These are phyloP conservation scores for Camelus dromedarius DNA, from an alignment of 2,113 vertebrate genomes.

Conservation along the genomic window DNA sequence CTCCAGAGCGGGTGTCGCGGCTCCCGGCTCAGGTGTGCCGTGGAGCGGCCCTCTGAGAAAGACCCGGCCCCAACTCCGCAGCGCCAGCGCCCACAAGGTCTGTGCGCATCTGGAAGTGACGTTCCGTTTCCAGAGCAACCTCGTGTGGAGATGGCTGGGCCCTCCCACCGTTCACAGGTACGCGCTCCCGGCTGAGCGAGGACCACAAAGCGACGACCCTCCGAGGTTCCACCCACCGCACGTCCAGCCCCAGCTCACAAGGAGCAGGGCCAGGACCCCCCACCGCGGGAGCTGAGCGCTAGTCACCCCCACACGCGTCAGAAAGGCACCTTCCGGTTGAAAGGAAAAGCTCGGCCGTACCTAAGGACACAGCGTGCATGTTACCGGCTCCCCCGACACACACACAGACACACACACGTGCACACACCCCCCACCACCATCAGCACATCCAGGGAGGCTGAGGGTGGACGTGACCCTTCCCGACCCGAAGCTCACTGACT, in stretches of 20 bases:
- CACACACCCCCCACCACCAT: background rate
- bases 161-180: background rate
- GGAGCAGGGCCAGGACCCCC: background rate
- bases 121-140: background rate
- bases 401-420: background rate
- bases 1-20: background rate
- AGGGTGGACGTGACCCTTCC: background rate
- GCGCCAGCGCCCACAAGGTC: background rate
- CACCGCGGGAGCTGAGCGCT: fast-evolving
- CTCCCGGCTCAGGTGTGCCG: background rate
- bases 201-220: background rate
- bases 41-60: background rate
- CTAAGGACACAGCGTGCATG: fast-evolving
- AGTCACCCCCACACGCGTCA: background rate
- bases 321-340: background rate
- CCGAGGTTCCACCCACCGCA: background rate
- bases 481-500: background rate
- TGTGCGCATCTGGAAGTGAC: background rate
- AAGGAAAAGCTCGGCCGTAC: background rate
- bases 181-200: background rate
- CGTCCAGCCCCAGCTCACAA: background rate
- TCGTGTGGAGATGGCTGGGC: background rate
- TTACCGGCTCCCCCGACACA: too few relatives aligned
- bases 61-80: background rate
- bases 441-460: background rate